Base-by-base conservation (phyloP, 1,140 invertebrate genomes). In the Dreissena rostriformis region DNA sequence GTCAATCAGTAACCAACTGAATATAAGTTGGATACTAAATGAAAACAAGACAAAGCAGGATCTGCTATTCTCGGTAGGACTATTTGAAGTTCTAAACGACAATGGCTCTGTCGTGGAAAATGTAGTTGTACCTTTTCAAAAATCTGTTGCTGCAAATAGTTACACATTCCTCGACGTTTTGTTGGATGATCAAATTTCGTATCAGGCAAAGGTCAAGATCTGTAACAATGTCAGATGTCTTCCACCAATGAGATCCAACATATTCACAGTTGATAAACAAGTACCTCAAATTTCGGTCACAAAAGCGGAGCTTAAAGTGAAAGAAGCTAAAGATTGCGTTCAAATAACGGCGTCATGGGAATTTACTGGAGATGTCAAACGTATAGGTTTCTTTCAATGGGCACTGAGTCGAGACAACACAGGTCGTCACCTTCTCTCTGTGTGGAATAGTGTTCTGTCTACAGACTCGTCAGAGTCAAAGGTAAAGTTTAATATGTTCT, bases 311-410 rank as follows among this genome's bases (percentile, higher is more conserved):
- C 39, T 71, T 2, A 12, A 15, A 15, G n/a, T 49, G 51, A 51
- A 78, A 51, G 26, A 52, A 11, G 22, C 39, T 19, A 4, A 15
- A n/a, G 57, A n/a, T 24, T 67, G 75, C 67, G 28, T 65, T 26
- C n/a, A 15, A 15, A 19, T 78, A 17, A 22, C 4, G 10, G 22
- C 53, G 29, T 28, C 57, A 26, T 67, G 61, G 61, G 19, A 51
- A 49, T 22, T 29, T 19, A 63, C 49, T n/a, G 11, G 52, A 78
- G 61, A 61, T 22, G 67, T 53, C 15, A 67, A 63, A 52, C 15
- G 22, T 52, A 14, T 67, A 14, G 51, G 15, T 51, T 51, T 78
- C 0, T 78, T 66, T 24, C 75, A 65, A 53, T 78, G 75, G 75
- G 22, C 75, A 52, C 28, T 78, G 14, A 67, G 61, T 49, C 63